phyloP scores from a whole-genome alignment of 37 sponge, comb jelly and placozoan species.

The Halichondria panicea region DNA sequence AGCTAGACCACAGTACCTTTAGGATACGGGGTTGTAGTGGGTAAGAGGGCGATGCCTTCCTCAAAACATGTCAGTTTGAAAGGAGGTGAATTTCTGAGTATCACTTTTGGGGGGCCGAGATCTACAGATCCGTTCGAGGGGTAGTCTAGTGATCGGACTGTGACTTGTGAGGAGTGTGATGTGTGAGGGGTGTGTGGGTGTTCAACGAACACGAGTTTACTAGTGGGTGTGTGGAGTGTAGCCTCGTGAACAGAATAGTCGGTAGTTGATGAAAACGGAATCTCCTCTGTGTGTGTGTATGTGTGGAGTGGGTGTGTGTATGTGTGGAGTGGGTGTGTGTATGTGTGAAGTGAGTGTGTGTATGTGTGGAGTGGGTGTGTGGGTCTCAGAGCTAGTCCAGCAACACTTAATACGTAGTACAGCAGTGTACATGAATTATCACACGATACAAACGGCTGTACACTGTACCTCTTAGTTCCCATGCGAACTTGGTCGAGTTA shows the following conservation, averaged over 20 bases:
- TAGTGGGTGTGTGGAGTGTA: neutral
- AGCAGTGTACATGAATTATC: no score
- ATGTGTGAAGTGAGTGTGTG: constrained; percentile 5
- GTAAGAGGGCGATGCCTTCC: no score
- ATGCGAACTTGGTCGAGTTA: no score
- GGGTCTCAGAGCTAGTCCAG: neutral
- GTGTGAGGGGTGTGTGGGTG: neutral
- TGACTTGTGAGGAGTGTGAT: no score
- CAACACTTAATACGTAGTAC: no score
- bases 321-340: neutral
- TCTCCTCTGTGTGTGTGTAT: neutral
- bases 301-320: neutral
- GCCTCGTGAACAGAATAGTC: neutral
- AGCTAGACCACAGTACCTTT: no score
- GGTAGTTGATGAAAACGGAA: no score
- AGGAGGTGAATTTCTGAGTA: constrained; percentile 21
- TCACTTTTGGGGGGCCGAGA: constrained; percentile 8
- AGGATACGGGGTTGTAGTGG: no score
- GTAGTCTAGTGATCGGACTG: no score
- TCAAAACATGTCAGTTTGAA: constrained; percentile 8
- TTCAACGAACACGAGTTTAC: constrained; percentile 1
- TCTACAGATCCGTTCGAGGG: neutral
- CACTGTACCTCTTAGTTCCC: no score
- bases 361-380: constrained; percentile 20
- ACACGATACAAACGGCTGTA: no score